Evolutionary conservation across 1,140 invertebrate genomes (phyloP).

Genomic region (Eurosta solidaginis): DNA sequence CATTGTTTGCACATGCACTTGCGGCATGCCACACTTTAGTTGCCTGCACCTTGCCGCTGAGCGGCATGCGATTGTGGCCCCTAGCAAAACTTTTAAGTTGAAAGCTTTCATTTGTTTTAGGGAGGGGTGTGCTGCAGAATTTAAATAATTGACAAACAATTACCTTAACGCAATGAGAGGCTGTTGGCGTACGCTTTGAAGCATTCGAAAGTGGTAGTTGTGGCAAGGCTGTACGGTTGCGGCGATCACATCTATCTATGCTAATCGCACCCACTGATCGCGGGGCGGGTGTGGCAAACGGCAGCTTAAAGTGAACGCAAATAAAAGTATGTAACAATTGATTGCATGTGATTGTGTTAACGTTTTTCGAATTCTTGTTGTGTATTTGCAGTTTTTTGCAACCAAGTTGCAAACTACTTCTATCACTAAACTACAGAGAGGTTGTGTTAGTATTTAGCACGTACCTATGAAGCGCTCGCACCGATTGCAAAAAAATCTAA

Average conservation of each 20-base stretch:
- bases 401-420: no score
- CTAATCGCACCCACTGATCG: slow-evolving; percentile 27
- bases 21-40: not conserved
- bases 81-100: not conserved
- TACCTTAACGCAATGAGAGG: slow-evolving; percentile 16
- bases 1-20: not conserved
- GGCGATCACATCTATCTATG: not conserved
- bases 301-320: no score
- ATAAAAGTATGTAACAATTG: no score
- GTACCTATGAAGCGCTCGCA: no score
- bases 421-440: no score
- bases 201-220: not conserved
- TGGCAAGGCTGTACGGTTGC: not conserved
- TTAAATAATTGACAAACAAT: slow-evolving; percentile 22
- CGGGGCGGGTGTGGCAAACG: slow-evolving; percentile 4
- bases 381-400: no score
- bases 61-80: not conserved
- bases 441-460: no score
- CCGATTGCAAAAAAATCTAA: no score
- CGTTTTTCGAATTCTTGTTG: no score
- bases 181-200: not conserved
- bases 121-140: not conserved
- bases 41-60: not conserved
- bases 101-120: not conserved
- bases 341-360: no score